Conservation (phyloP, 2,113 vertebrate species). For the Ictalurus punctatus region DNA sequence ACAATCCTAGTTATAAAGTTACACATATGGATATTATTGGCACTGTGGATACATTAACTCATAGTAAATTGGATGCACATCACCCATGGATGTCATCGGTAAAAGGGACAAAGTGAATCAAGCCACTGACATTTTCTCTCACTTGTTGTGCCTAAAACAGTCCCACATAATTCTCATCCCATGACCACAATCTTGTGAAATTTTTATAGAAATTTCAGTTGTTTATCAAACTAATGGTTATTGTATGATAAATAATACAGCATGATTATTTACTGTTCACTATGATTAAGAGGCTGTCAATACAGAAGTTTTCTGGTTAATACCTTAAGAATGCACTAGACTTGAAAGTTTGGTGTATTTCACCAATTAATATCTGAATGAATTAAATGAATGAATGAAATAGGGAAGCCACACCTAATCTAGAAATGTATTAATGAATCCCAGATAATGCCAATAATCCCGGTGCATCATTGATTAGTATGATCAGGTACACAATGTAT, state of each 20-base stretch:
- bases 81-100: background rate
- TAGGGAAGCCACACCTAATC: background rate
- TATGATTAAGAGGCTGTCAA: no score
- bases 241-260: background rate
- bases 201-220: background rate
- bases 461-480: no score
- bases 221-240: background rate
- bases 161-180: background rate
- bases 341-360: no score
- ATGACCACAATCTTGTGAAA: background rate
- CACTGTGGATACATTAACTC: background rate
- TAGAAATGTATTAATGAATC: background rate
- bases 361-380: background rate
- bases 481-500: no score
- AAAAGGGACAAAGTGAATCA: background rate
- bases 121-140: background rate
- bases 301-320: background rate
- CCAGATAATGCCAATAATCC: no score
- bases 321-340: no score
- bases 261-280: background rate
- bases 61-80: background rate
- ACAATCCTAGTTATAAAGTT: background rate
- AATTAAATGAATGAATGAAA: background rate
- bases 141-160: background rate
- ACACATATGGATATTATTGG: background rate